Conservation (phyloP, 1,140 invertebrate genomes). For the Antheraea pernyi region DNA sequence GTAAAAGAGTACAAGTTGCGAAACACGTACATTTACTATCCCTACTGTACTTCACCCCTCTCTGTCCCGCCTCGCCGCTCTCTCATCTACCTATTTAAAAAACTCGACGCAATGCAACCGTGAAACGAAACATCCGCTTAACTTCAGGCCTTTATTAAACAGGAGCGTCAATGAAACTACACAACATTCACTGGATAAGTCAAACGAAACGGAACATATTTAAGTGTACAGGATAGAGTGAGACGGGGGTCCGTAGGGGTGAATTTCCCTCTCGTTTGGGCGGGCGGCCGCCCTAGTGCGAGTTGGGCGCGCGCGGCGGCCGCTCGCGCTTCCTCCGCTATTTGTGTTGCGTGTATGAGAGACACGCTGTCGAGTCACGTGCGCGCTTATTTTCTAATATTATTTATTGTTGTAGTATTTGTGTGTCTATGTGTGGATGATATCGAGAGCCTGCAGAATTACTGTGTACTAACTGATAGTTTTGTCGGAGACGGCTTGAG, state of each 20-base stretch:
- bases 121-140: constrained; percentile 48
- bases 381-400: not conserved
- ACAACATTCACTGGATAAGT: constrained; percentile 42
- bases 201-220: constrained; percentile 36
- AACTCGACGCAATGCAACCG: constrained; percentile 22
- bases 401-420: not conserved
- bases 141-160: constrained; percentile 27
- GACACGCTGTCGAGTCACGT: not conserved
- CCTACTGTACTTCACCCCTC: too few species aligned
- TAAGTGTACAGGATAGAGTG: constrained; percentile 23
- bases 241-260: constrained; percentile 33
- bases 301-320: constrained; percentile 37
- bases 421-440: not conserved
- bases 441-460: too few species aligned
- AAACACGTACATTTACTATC: too few species aligned
- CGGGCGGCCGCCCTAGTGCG: constrained; percentile 39
- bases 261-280: constrained; percentile 60
- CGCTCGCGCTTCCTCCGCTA: constrained; percentile 32
- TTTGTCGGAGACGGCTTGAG: too few species aligned
- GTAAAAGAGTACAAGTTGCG: too few species aligned
- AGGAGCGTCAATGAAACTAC: constrained; percentile 57
- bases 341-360: too few species aligned
- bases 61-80: too few species aligned
- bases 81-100: not conserved
- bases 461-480: too few species aligned